Base-by-base conservation (phyloP, 2,888 invertebrate genomes). In the Mesopsocus fuscifrons region DNA sequence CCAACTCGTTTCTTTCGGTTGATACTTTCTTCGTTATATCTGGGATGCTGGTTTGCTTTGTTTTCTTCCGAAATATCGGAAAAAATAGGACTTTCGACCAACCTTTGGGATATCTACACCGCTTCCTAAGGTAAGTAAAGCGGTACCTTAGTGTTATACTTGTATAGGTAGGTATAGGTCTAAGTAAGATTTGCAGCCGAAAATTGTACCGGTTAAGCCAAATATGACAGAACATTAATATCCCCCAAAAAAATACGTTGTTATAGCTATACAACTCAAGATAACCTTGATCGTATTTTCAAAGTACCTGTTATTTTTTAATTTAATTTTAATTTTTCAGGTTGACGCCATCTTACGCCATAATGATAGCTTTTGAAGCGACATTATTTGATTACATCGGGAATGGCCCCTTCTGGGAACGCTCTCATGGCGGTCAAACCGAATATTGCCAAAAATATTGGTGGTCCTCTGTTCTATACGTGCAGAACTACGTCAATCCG, bases 11-110 rank as follows among this genome's bases (percentile, higher is more conserved):
- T 2, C 40, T 54, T 15, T 66, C 71, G 2, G 74, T 75, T 1
- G 76, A 76, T 46, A 71, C 74, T 0, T 76, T 76, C 55, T 72
- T 76, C 52, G 56, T 70, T 16, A 55, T 75, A 49, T 71, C 72
- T 49, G 75, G 75, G 3, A 55, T 75, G 32, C 56, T 76, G 1
- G 64, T 67, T 16, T 51, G 60, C 5, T 60, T 61, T 46, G 48
- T 59, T 4, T 57, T 62, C 42, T 52, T 63, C n/a, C 56, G 58
- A 41, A 52, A 58, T 47, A 52, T 57, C 46, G 50, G 55, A 16
- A 57, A 54, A 34, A 54, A 55, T 2, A 52, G 52, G 17, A 49
- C 43, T 9, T 57, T 63, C 18, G 63, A 63, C 48, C 50, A 61
- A 45, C 50, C 56, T 3, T 48, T 57, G 47, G 61, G 59, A 49